Percentiles rank a stretch among this genome's conserved stretches.
These are phyloP conservation scores for Drosophila cardini DNA, from an alignment of 1,140 invertebrate genomes.

Conservation along the genomic window DNA sequence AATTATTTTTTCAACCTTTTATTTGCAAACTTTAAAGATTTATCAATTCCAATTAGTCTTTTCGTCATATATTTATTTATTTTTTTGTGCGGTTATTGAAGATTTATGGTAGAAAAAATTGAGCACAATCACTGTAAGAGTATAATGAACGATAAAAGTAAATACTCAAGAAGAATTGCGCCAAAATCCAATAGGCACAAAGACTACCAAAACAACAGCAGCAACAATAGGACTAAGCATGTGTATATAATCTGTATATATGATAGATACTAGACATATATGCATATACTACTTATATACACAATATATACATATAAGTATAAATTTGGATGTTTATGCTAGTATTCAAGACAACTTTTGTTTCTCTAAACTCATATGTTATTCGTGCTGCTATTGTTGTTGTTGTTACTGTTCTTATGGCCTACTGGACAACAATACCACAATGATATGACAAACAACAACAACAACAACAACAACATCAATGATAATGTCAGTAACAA, in stretches of 20 bases:
- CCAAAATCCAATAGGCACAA: constrained; percentile 24
- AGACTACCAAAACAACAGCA: not conserved
- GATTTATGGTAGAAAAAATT: no score
- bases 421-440: constrained; percentile 26
- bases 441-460: constrained; percentile 34
- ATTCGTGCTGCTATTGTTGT: constrained; percentile 40
- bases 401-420: constrained; percentile 44
- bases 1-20: no score
- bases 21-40: no score
- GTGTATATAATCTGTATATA: not conserved
- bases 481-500: constrained; percentile 6
- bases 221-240: not conserved
- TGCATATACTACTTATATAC: constrained; percentile 2
- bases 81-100: no score
- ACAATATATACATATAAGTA: constrained; percentile 27
- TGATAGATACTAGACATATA: constrained; percentile 16
- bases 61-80: no score
- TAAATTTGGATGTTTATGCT: constrained; percentile 12
- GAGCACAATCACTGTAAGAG: not conserved
- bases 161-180: constrained; percentile 29
- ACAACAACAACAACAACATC: constrained; percentile 3
- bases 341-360: constrained; percentile 18
- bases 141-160: constrained; percentile 7
- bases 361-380: constrained; percentile 33
- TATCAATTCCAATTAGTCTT: no score